phyloP scores from a whole-genome alignment of 92 coral and sea anemone genomes.

The Scolanthus callimorphus region DNA sequence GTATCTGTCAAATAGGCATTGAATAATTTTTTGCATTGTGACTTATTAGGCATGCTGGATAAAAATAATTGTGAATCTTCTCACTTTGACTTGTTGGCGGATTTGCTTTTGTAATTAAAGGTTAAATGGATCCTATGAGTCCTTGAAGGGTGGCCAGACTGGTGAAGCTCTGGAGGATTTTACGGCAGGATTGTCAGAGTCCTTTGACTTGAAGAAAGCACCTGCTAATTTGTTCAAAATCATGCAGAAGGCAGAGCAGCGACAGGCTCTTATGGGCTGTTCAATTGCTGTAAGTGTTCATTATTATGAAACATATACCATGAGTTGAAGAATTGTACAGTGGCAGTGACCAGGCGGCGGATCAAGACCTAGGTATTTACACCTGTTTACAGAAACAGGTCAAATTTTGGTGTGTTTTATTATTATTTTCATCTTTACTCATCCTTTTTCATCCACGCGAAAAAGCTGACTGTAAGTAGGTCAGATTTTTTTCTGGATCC shows the following conservation, averaged over 20 bases:
- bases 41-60: neutral
- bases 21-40: neutral
- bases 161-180: conserved; percentile 97
- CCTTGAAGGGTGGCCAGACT: conserved; percentile 96
- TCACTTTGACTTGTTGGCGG: neutral
- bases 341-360: too few species aligned
- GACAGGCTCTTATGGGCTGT: conserved; percentile 74
- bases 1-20: too few species aligned
- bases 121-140: conserved; percentile 84
- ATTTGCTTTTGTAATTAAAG: conserved; percentile 20
- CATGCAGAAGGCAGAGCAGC: conserved; percentile 53
- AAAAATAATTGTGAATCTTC: too few species aligned
- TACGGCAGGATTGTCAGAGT: conserved; percentile 93
- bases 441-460: too few species aligned
- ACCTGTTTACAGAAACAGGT: too few species aligned
- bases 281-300: conserved; percentile 74
- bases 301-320: too few species aligned
- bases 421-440: too few species aligned
- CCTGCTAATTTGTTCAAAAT: conserved; percentile 50
- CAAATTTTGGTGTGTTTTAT: too few species aligned
- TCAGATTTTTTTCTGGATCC: too few species aligned
- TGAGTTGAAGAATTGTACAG: too few species aligned
- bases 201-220: conserved; percentile 71
- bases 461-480: too few species aligned
- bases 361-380: too few species aligned